These are phyloP conservation scores for Cuniculus paca DNA, from an alignment of 2,797 vertebrate genomes.

Conservation along the genomic window DNA sequence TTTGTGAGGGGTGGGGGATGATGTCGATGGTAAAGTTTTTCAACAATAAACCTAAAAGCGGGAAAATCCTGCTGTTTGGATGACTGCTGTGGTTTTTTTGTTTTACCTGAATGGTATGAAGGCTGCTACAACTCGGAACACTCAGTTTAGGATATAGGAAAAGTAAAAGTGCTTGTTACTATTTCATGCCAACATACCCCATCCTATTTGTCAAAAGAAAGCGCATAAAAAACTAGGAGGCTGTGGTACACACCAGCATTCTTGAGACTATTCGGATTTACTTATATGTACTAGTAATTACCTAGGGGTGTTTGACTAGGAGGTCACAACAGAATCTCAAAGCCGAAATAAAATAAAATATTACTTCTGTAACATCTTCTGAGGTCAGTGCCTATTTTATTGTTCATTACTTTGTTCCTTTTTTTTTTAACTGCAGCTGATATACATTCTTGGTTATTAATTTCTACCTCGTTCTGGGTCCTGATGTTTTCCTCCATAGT, in stretches of 20 bases:
- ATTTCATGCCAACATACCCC: constrained; percentile 62
- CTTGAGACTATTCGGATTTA: constrained; percentile 80
- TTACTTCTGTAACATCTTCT: constrained; percentile 85
- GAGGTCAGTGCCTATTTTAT: constrained; percentile 81
- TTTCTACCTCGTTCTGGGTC: constrained; percentile 85
- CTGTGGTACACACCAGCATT: constrained; percentile 62
- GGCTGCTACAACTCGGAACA: neutral
- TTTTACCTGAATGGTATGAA: constrained; percentile 67
- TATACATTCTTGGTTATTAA: constrained; percentile 84
- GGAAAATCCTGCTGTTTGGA: constrained; percentile 14
- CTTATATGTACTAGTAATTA: constrained; percentile 82
- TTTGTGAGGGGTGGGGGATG: constrained; percentile 10
- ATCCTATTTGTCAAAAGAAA: constrained; percentile 64
- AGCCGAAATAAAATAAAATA: constrained; percentile 84
- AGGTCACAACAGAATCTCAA: constrained; percentile 84
- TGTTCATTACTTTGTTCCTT: constrained; percentile 40
- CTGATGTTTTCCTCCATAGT: constrained; percentile 83
- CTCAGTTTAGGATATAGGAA: neutral
- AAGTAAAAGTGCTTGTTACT: constrained; percentile 49
- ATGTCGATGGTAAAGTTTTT: neutral
- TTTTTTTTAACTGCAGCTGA: constrained; percentile 73
- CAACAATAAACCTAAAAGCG: constrained; percentile 6
- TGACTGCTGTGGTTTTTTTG: constrained; percentile 28
- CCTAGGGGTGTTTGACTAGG: constrained; percentile 77
- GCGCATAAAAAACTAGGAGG: constrained; percentile 75